Base-by-base conservation (phyloP, 2,113 vertebrate species). In the Macroglossus sobrinus region DNA sequence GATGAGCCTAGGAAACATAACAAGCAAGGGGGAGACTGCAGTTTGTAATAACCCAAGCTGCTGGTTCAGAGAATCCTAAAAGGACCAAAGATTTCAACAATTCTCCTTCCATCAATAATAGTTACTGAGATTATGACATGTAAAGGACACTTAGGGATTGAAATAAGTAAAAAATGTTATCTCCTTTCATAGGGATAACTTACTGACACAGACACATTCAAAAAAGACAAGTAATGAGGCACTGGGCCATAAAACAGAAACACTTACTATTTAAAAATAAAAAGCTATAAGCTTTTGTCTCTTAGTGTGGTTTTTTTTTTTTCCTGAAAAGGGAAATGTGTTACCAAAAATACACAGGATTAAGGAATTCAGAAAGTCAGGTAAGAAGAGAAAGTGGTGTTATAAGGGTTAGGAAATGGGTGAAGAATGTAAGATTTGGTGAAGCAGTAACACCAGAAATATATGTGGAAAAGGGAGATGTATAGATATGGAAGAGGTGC, bases 1-100 rank as follows among this genome's bases (percentile, higher is more conserved):
- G 95, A 35, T 91, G 96, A 69, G 89, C 89, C 98, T 98, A 43
- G 40, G 66, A 33, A 93, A 95, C 30, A 50, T 8, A 30, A 59
- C 18, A 75, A 64, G 40, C 14, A 53, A 81, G 50, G 4, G 4
- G 7, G 66, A 84, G 47, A 47, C 40, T 5, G 11, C 6, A 4
- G 71, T 87, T 89, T 40, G 13, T 43, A 84, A 71, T 19, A 63
- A 91, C 21, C 59, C 45, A 64, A 38, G 7, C 45, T 69, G 13
- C 66, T 84, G 93, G 76, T 15, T 85, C 50, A 53, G 78, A 90
- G 30, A 87, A 71, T 75, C 89, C 68, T 79, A 76, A 59, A 95
- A 43, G 35, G 11, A 38, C 28, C 50, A 75, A 69, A 76, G 64
- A 69, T 53, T 66, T 75, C 40, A 78, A 24, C 12, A 91, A 30